Base-by-base conservation (phyloP, 2,888 invertebrate species). In the Lycia hirtaria region DNA sequence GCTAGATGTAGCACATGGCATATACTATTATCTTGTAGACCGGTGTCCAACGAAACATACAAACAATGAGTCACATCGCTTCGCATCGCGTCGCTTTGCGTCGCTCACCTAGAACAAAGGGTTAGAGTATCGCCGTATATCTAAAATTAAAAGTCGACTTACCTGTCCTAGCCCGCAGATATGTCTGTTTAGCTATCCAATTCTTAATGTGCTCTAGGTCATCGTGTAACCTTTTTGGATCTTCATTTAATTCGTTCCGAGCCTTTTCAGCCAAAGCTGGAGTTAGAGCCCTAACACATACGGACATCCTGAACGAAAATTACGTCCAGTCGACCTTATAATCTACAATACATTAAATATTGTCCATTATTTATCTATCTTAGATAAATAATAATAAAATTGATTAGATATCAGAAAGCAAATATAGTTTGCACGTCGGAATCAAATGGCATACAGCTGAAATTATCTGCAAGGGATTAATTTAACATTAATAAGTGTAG, bases 131-230 rank as follows among this genome's bases (percentile, higher is more conserved):
- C n/a, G n/a, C n/a, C n/a, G n/a, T n/a, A n/a, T n/a, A n/a, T n/a
- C n/a, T n/a, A n/a, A n/a, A n/a, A n/a, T n/a, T n/a, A 15, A 24
- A 43, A 19, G 0, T 1, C 10, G 15, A 37, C 52, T 9, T 57
- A 81, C 82, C 82, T 61, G 75, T 79, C 48, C 80, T 71, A 4
- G 76, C 79, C 14, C 75, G 85, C 12, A 94, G 71, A 71, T 94
- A 93, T 0, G 92, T 91, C 66, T 94, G 93, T 68, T 93, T 93
- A 1, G 80, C 75, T 10, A 94, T 68, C 94, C 94, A 94, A 20
- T 92, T 88, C 66, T 88, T 91, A 12, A 94, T 79, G 63, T 87
- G 81, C 48, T 88, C 78, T 28, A 94, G 75, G 69, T 93, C 93
- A 51, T 84, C 82, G 1, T 73, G 72, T 30, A 93, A 72, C 24